A percentile compares a stretch with the other conserved stretches of the same genome.
These are phyloP conservation scores for Antrozous pallidus DNA, from an alignment of 2,797 vertebrate species.

Conservation along the genomic window DNA sequence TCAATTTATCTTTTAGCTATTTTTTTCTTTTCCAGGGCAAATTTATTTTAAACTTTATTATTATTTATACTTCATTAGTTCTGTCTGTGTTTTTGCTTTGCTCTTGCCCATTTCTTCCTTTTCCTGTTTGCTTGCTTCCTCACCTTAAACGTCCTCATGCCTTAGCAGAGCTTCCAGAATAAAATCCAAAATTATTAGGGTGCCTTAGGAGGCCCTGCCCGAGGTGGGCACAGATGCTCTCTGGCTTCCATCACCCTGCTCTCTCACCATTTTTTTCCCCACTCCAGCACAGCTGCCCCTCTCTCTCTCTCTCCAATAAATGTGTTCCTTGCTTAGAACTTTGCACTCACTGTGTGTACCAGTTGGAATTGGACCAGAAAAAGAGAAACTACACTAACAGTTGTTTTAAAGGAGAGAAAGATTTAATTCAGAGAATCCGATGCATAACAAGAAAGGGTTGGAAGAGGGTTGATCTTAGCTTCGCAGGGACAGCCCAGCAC, in stretches of 20 bases:
- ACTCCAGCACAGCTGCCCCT: background rate
- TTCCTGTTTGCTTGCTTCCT: background rate
- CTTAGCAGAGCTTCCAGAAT: background rate
- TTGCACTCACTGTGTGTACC: background rate
- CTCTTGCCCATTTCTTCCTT: background rate
- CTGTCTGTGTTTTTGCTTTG: background rate
- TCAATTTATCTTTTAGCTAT: background rate
- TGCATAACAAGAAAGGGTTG: too few relatives aligned
- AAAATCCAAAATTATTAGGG: background rate
- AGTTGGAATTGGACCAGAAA: background rate
- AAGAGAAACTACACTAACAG: background rate
- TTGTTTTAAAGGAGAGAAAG: background rate
- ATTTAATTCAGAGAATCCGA: background rate
- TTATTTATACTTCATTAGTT: background rate
- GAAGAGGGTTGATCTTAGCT: background rate
- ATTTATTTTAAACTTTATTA: background rate
- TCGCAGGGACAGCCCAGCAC: rapidly evolving
- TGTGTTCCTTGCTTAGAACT: background rate
- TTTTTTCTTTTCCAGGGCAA: background rate
- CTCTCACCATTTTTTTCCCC: rapidly evolving
- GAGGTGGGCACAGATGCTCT: background rate
- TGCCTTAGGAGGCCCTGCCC: background rate
- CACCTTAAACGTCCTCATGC: background rate
- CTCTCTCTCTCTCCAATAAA: too few relatives aligned
- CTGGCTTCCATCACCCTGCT: background rate